Conservation (phyloP, 2,888 invertebrate genomes). For the Drosophila putrida region DNA sequence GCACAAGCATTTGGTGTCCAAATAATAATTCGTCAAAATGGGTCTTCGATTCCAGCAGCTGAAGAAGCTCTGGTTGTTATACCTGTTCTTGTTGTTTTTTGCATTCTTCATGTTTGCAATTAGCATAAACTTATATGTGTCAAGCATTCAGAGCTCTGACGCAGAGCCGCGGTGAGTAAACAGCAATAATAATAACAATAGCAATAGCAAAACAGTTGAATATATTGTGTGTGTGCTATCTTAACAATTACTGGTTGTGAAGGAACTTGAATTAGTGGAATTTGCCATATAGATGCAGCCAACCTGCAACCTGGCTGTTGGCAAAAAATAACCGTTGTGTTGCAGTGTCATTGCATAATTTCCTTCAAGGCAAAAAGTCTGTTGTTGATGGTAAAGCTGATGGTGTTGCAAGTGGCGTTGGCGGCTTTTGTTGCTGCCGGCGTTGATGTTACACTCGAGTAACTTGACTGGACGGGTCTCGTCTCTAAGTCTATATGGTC, state of each 20-base stretch:
- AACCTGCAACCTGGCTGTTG: conserved; percentile 10
- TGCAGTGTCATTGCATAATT: conserved; percentile 59
- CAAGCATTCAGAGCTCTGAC: conserved; percentile 78
- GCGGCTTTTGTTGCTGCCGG: conserved; percentile 39
- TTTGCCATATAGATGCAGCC: conserved; percentile 45
- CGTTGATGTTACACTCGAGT: conserved; percentile 67
- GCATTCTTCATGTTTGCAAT: conserved; percentile 85
- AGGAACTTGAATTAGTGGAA: conserved; percentile 27
- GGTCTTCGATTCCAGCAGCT: conserved; percentile 84
- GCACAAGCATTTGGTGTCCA: conserved; percentile 25
- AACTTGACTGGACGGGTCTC: conserved; percentile 41
- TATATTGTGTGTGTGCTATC: conserved; percentile 19
- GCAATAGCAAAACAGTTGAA: conserved; percentile 19
- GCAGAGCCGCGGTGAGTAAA: conserved; percentile 67
- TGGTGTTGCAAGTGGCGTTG: conserved; percentile 40
- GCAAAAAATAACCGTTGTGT: conserved; percentile 6
- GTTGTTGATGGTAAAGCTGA: conserved; percentile 3
- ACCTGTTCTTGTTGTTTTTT: conserved; percentile 84
- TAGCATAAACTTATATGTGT: conserved; percentile 84
- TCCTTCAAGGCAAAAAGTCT: conserved; percentile 46
- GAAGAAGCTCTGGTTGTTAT: conserved; percentile 84
- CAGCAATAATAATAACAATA: conserved; percentile 10
- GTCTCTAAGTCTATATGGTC: conserved; percentile 16
- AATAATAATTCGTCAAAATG: conserved; percentile 65
- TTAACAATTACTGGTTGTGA: conserved; percentile 5